These are phyloP conservation scores for Lathamus discolor DNA, from an alignment of 2,113 vertebrate genomes.

Conservation along the genomic window DNA sequence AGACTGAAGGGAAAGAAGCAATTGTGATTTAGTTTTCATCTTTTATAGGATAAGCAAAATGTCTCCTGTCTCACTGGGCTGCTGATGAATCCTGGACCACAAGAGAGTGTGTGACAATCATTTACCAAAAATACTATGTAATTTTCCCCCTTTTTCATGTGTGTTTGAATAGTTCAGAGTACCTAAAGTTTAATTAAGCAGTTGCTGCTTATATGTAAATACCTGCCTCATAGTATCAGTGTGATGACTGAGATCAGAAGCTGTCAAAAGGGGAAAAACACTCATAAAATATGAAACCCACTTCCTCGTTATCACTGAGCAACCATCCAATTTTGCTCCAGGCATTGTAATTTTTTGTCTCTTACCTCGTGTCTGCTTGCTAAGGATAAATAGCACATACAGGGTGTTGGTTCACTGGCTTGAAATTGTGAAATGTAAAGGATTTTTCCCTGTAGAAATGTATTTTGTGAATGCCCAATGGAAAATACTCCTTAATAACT, in stretches of 20 bases:
- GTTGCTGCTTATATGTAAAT: neutral
- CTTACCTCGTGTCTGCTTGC: neutral
- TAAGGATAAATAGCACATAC: neutral
- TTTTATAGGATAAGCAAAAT: neutral
- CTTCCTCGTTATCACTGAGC: neutral
- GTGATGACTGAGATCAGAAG: neutral
- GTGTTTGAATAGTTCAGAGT: neutral
- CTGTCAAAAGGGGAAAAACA: neutral
- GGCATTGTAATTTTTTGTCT: neutral
- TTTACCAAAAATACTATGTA: neutral
- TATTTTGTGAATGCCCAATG: neutral
- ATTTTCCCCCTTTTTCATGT: neutral
- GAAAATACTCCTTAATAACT: neutral
- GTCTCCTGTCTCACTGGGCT: neutral
- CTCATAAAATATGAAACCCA: constrained; percentile 19
- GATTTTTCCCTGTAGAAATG: neutral
- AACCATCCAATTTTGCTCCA: neutral
- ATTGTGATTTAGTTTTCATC: neutral
- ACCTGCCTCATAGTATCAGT: neutral
- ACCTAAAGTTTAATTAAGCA: constrained; percentile 7
- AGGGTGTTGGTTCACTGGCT: neutral
- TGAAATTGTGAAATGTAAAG: neutral
- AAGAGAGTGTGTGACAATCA: neutral
- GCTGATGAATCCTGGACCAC: neutral
- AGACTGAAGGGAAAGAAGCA: neutral